Evolutionary conservation across 2,113 vertebrate species (phyloP).

Genomic region (Sander vitreus): DNA sequence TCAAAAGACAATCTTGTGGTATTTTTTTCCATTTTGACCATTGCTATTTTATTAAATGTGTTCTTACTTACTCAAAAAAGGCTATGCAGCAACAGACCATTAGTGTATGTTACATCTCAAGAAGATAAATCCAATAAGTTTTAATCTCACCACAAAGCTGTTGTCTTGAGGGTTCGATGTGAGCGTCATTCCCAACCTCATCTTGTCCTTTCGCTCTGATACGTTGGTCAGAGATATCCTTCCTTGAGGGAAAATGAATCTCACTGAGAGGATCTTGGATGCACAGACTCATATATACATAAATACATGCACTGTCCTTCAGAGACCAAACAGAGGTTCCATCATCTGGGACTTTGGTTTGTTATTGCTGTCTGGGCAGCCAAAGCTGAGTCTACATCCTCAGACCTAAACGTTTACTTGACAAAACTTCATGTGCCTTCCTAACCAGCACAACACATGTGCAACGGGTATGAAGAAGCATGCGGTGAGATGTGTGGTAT

Average conservation of each 20-base stretch:
- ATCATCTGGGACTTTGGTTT: constrained; percentile 66
- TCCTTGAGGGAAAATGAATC: constrained; percentile 84
- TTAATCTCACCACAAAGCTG: constrained; percentile 93
- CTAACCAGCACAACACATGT: constrained; percentile 59
- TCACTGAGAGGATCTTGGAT: constrained; percentile 49
- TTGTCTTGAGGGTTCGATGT: constrained; percentile 93
- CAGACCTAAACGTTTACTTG: constrained; percentile 54
- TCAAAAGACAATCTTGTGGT: constrained; percentile 53
- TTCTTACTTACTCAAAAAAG: constrained; percentile 6
- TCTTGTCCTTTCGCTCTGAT: constrained; percentile 97
- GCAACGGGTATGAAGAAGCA: constrained; percentile 49
- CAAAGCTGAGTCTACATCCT: constrained; percentile 56
- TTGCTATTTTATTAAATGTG: constrained; percentile 38
- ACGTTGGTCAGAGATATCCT: constrained; percentile 97
- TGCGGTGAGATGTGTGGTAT: constrained; percentile 54
- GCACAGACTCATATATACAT: constrained; percentile 25
- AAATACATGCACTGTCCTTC: constrained; percentile 25
- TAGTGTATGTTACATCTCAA: neutral
- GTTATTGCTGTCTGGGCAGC: constrained; percentile 71
- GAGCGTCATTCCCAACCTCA: constrained; percentile 97
- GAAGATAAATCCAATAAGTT: neutral
- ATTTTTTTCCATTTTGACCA: constrained; percentile 23
- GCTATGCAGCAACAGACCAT: constrained; percentile 6
- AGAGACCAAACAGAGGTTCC: constrained; percentile 49
- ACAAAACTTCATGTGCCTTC: constrained; percentile 40